Evolutionary conservation across 2,888 invertebrate species (phyloP).

Genomic region (Volucella bombylans): DNA sequence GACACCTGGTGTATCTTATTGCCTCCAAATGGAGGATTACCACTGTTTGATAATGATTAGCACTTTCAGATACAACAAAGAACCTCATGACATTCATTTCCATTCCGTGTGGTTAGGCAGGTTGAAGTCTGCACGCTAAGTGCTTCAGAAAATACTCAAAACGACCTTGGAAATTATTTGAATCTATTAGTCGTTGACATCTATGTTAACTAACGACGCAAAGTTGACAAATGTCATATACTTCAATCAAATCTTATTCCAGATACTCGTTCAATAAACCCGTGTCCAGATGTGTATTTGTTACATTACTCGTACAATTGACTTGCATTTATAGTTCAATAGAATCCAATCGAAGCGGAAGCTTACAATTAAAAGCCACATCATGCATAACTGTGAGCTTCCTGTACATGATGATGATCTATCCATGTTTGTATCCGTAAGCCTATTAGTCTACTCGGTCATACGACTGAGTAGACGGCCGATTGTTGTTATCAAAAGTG

Average conservation of each 20-base stretch:
- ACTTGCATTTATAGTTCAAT: constrained; percentile 71
- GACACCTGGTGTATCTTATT: neutral
- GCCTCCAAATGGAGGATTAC: neutral
- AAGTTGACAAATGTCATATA: constrained; percentile 24
- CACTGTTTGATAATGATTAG: neutral
- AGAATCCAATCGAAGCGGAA: constrained; percentile 74
- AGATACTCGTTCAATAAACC: constrained; percentile 6
- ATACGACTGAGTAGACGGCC: constrained; percentile 28
- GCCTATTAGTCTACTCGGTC: too few species aligned
- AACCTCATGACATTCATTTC: constrained; percentile 10
- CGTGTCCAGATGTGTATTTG: constrained; percentile 55
- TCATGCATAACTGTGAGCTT: constrained; percentile 70
- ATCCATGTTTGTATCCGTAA: too few species aligned
- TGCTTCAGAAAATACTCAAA: constrained; percentile 1
- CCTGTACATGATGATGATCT: constrained; percentile 40
- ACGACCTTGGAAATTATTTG: constrained; percentile 21
- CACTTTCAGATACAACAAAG: constrained; percentile 9
- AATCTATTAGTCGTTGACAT: constrained; percentile 4
- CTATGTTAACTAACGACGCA: neutral
- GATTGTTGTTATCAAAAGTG: constrained; percentile 42
- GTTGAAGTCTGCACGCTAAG: constrained; percentile 1
- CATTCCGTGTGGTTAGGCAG: neutral
- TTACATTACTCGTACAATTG: constrained; percentile 51
- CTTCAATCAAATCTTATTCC: constrained; percentile 64
- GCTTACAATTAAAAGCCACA: constrained; percentile 70